Base-by-base conservation (phyloP, 2,113 vertebrate genomes). In the Amblyopsis rosae region DNA sequence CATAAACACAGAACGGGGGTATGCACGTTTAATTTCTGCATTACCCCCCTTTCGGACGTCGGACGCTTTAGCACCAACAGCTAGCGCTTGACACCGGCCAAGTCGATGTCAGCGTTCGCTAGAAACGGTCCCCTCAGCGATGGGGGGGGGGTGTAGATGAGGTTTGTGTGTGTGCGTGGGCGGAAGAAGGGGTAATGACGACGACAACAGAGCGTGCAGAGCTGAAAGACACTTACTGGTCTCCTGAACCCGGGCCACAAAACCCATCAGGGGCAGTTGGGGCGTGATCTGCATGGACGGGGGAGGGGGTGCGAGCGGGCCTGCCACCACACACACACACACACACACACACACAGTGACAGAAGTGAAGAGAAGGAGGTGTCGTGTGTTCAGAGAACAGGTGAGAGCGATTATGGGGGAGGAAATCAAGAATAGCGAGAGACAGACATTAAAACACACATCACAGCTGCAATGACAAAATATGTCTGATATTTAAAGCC, bases 221-320 rank as follows among this genome's bases (percentile, higher is more conserved):
- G 90, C 89, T 85, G 76, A 75, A 79, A 81, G 49, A 89, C 90
- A 98, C 98, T 98, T 98, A 98, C 98, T 99, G 86, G 96, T 99
- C 95, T 99, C 98, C 94, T 99, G 98, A 90, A 99, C 98, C 88
- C 97, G 95, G 92, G 98, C 98, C 94, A 97, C 98, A 94, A 99
- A 99, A 93, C 98, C 98, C 98, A 98, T 99, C 93, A 99, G 93
- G 16, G 98, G 98, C 88, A 99, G 95, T 95, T 99, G 98, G 76
- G 98, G 97, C 87, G 98, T 98, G 93, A 98, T 96, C 95, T 99
- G 98, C 92, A 98, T 95, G 91, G 96, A 96, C 77, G 97, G 97
- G 92, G 97, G 97, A 89, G 96, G 97, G 91, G 96, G 97, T 86
- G 96, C 97, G 85, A 95, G 94, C 67, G 96, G 94, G 90, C 93